Evolutionary conservation across 1,140 invertebrate species (phyloP).

Genomic region (Drosophila bocki): DNA sequence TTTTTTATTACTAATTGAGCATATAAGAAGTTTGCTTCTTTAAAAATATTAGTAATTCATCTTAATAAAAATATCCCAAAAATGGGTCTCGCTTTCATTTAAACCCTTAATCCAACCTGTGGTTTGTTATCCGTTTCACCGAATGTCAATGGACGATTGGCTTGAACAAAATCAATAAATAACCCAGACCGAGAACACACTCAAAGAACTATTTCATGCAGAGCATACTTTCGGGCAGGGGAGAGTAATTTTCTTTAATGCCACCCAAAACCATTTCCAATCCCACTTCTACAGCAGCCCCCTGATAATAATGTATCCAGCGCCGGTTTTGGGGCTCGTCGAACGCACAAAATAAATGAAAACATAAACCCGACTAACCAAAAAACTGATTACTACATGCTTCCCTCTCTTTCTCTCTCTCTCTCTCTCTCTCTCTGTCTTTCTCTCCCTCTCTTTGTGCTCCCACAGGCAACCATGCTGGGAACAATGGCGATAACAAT

Average conservation of each 20-base stretch:
- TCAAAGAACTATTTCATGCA: constrained; percentile 65
- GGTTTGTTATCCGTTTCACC: not conserved
- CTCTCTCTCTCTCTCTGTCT: not conserved
- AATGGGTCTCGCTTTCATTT: not conserved
- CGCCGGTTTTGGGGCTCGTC: constrained; percentile 56
- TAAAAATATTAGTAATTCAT: no score
- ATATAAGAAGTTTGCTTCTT: no score
- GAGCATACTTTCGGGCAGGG: constrained; percentile 41
- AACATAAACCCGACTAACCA: constrained; percentile 79
- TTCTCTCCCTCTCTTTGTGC: not conserved
- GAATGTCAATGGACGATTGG: constrained; percentile 25
- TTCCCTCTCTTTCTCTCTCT: not conserved
- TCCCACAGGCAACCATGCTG: constrained; percentile 73
- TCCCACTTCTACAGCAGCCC: constrained; percentile 5
- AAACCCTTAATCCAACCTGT: not conserved
- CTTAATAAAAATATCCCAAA: no score
- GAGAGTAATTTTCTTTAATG: constrained; percentile 64
- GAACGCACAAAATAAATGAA: constrained; percentile 76
- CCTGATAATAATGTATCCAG: constrained; percentile 51
- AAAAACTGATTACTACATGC: constrained; percentile 76
- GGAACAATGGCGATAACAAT: constrained; percentile 83
- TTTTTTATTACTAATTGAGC: no score
- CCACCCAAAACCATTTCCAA: constrained; percentile 5
- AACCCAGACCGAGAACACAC: constrained; percentile 24
- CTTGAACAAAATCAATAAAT: constrained; percentile 56